phyloP scores from a whole-genome alignment of 1,140 invertebrate genomes.

The Conopomorpha cramerella region DNA sequence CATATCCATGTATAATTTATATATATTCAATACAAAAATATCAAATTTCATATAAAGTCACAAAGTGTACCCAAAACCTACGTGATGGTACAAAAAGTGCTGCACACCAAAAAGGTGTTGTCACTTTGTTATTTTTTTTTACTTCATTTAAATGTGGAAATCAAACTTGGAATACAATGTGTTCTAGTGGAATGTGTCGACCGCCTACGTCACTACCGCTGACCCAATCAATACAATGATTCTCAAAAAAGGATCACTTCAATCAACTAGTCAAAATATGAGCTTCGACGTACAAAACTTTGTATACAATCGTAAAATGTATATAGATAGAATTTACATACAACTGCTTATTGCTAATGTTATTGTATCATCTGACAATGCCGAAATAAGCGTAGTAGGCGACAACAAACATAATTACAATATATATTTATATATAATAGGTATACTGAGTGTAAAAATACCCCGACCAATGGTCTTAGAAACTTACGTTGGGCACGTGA shows the following conservation, averaged over 20 bases:
- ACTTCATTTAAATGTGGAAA: conserved; percentile 53
- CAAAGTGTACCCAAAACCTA: conserved; percentile 62
- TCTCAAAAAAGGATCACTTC: conserved; percentile 58
- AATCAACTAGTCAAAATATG: conserved; percentile 42
- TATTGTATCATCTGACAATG: conserved; percentile 20
- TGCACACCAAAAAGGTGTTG: conserved; percentile 43
- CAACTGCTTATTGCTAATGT: conserved; percentile 59
- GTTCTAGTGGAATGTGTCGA: conserved; percentile 58
- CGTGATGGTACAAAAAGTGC: conserved; percentile 57
- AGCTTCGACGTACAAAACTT: conserved; percentile 56
- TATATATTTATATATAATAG: too few relatives aligned
- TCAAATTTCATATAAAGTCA: conserved; percentile 61
- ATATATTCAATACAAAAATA: conserved; percentile 62
- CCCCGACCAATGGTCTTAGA: too few relatives aligned
- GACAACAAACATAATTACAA: too few relatives aligned
- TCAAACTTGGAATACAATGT: conserved; percentile 55
- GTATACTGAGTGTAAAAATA: too few relatives aligned
- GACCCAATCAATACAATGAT: conserved; percentile 57
- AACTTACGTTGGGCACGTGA: too few relatives aligned
- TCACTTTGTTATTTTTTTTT: conserved; percentile 45
- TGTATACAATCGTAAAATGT: conserved; percentile 61
- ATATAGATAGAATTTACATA: conserved; percentile 59
- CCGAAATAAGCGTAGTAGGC: too few relatives aligned
- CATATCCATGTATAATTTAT: conserved; percentile 61
- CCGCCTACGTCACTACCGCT: conserved; percentile 51